A percentile compares a stretch with the other conserved stretches of the same genome.
These are phyloP conservation scores for Cladopsammia gracilis DNA, from an alignment of 64 coral and sea anemone genomes.

Conservation along the genomic window DNA sequence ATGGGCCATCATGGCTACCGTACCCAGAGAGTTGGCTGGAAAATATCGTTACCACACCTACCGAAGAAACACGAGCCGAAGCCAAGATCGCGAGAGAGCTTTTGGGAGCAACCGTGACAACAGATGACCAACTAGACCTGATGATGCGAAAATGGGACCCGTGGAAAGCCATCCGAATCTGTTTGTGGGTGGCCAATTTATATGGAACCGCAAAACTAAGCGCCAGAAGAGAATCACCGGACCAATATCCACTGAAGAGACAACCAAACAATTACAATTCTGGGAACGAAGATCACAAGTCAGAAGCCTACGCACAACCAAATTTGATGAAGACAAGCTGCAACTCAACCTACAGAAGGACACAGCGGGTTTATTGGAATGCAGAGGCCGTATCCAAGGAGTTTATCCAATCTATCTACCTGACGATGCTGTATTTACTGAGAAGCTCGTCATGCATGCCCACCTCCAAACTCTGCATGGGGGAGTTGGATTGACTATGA, in stretches of 20 bases:
- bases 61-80: slow-evolving; percentile 23
- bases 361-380: slow-evolving; percentile 52
- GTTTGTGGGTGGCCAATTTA: slow-evolving; percentile 9
- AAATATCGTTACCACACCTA: slow-evolving; percentile 39
- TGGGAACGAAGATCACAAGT: slow-evolving; percentile 43
- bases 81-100: slow-evolving; percentile 39
- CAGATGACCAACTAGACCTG: slow-evolving; percentile 38
- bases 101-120: slow-evolving; percentile 3
- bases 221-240: slow-evolving; percentile 13
- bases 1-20: slow-evolving; percentile 53
- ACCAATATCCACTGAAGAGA: slow-evolving; percentile 37
- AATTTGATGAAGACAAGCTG: slow-evolving; percentile 37
- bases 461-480: slow-evolving; percentile 68
- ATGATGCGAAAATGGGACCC: slow-evolving; percentile 13
- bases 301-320: slow-evolving; percentile 18
- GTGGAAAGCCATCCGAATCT: slow-evolving; percentile 52
- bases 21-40: slow-evolving; percentile 53
- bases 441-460: slow-evolving; percentile 55
- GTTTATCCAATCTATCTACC: slow-evolving; percentile 57
- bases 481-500: slow-evolving; percentile 78
- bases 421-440: slow-evolving; percentile 15
- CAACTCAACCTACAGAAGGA: slow-evolving; percentile 64
- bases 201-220: slow-evolving; percentile 23
- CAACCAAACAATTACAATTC: slow-evolving; percentile 38
- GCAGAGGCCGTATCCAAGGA: slow-evolving; percentile 60